Evolutionary conservation across 2,888 invertebrate species (phyloP).

Genomic region (Troides aeacus): DNA sequence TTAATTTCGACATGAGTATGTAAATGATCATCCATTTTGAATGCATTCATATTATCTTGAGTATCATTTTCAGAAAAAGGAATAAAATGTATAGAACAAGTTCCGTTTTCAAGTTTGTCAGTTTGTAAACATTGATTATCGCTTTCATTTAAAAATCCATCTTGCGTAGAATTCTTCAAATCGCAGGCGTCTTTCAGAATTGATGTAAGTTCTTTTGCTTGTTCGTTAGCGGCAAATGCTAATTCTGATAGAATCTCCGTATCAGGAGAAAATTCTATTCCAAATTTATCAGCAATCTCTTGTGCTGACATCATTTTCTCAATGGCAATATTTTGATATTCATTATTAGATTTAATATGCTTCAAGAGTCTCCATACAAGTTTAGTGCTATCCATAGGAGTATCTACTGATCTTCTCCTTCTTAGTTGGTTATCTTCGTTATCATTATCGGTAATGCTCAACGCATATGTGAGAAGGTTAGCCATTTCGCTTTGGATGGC

Average conservation of each 20-base stretch:
- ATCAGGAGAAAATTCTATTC: conserved; percentile 66
- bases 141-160: conserved; percentile 20
- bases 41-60: neutral
- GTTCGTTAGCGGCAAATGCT: conserved; percentile 61
- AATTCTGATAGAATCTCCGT: conserved; percentile 64
- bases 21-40: conserved; percentile 6
- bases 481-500: conserved; percentile 63
- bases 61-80: conserved; percentile 39
- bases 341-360: conserved; percentile 69
- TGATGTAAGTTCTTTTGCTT: conserved; percentile 59
- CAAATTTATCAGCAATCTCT: conserved; percentile 72
- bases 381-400: conserved; percentile 65
- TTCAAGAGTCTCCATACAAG: conserved; percentile 62
- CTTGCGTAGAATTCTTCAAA: conserved; percentile 45
- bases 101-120: conserved; percentile 37
- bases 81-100: conserved; percentile 42
- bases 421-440: conserved; percentile 46
- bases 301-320: conserved; percentile 76
- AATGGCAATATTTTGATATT: conserved; percentile 72
- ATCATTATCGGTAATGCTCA: conserved; percentile 46
- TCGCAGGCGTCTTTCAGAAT: conserved; percentile 56
- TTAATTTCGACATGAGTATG: conserved; percentile 40
- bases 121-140: conserved; percentile 27
- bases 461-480: conserved; percentile 54
- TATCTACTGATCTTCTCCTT: conserved; percentile 58